Evolutionary conservation across 2,888 invertebrate genomes (phyloP), one percentile per base, ranked within the genome.

Genomic region (Drosophila neotestacea): DNA sequence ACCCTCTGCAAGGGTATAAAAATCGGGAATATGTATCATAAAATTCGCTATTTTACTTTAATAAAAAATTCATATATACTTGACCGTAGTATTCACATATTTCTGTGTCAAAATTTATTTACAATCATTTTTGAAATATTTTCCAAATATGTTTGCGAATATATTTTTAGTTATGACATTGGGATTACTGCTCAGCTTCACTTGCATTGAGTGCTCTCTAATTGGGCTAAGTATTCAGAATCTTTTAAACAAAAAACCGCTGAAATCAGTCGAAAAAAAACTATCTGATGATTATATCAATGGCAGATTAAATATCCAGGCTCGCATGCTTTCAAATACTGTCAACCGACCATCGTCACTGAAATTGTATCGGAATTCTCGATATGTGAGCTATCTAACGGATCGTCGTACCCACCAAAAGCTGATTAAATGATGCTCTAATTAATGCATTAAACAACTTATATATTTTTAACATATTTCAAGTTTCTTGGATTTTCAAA

Each of bases 201-300:
- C 10, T 13, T 47, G 11, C 13, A 38, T 38, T 32, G 36, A 47
- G 9, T 47, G 58, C 4, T 1, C 28, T 30, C 11, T 47, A 16
- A 2, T 47, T 9, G 46, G 56, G 9, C 1, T 56, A 4, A 46
- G 13, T 34, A n/a, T 56, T 13, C 46, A 47, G 47, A 38, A 36
- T 11, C 27, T 58, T 7, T n/a, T 13, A 2, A 36, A 36, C 9
- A 47, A 47, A 16, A 47, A 46, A 38, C 6, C 28, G 6, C 4
- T 36, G 5, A 44, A 44, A n/a, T 5, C 38, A 3, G 5, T 47
- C 11, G 38, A 47, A 27, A 22, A 38, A 11, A 47, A 47, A 47
- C 47, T 58, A 30, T 58, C 58, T 6, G 13, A 34, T 16, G 58
- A 58, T 28, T 58, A 58, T 7, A 58, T 58, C 38, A 58, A 58